These are phyloP conservation scores for Limosa lapponica DNA, from an alignment of 2,797 vertebrate genomes.

Conservation along the genomic window DNA sequence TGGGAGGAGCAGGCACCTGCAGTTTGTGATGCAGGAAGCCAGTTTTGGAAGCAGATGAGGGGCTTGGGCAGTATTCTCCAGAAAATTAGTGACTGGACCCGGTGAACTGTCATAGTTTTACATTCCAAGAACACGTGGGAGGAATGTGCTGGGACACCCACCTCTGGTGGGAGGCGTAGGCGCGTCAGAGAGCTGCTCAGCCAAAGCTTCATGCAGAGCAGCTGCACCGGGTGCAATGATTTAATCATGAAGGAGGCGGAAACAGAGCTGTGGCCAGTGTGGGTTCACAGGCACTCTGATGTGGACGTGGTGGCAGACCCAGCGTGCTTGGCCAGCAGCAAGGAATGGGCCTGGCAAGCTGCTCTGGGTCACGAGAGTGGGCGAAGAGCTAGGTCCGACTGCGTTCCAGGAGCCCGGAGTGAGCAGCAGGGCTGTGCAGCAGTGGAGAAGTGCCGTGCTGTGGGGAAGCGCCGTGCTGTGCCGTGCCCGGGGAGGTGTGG, in stretches of 20 bases:
- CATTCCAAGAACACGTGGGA: fast-evolving
- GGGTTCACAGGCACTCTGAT: fast-evolving
- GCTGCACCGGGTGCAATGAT: neutral
- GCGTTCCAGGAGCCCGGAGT: fast-evolving
- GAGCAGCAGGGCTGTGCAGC: fast-evolving
- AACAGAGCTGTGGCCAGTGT: neutral
- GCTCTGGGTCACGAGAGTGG: fast-evolving
- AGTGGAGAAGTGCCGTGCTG: fast-evolving
- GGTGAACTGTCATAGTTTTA: fast-evolving
- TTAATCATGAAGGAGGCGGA: fast-evolving
- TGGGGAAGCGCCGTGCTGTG: fast-evolving
- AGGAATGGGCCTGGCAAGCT: neutral
- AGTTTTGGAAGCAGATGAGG: neutral
- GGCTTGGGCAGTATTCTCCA: neutral
- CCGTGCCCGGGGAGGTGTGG: neutral
- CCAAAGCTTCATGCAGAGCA: fast-evolving
- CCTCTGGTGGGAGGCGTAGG: fast-evolving
- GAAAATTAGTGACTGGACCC: fast-evolving
- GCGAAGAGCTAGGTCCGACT: fast-evolving
- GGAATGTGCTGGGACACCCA: neutral
- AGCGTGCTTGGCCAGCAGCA: fast-evolving
- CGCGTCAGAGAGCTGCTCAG: neutral
- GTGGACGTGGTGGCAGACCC: fast-evolving
- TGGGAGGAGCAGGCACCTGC: no score
- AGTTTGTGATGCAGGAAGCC: neutral